These are phyloP conservation scores for Tetrapedia diversipes DNA, from an alignment of 2,888 invertebrate genomes.

Conservation along the genomic window DNA sequence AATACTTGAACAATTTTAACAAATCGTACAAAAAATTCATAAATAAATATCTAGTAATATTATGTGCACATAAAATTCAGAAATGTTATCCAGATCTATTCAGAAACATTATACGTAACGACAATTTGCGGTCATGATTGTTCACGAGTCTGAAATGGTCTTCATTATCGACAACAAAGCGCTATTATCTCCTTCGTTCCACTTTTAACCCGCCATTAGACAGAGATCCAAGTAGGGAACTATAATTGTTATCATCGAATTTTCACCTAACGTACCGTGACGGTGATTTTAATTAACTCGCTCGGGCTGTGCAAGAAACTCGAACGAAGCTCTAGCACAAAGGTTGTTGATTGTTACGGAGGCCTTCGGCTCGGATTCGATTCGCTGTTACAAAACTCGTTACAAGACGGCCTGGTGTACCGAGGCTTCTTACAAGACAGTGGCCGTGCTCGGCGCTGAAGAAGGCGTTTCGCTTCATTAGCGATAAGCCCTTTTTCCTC, in stretches of 20 bases:
- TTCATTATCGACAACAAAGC: too few relatives aligned
- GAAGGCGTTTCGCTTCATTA: constrained; percentile 79
- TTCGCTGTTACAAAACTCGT: constrained; percentile 75
- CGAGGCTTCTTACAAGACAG: constrained; percentile 71
- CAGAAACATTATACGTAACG: too few relatives aligned
- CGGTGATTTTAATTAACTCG: constrained; percentile 54
- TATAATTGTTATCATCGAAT: constrained; percentile 15
- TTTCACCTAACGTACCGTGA: constrained; percentile 11
- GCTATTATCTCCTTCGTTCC: neutral
- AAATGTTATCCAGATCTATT: too few relatives aligned
- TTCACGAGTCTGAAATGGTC: too few relatives aligned
- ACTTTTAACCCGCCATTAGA: neutral
- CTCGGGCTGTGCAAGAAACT: constrained; percentile 24
- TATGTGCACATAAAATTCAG: too few relatives aligned
- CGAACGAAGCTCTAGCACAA: constrained; percentile 52
- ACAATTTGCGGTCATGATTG: too few relatives aligned
- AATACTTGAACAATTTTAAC: too few relatives aligned
- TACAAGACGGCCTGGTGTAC: constrained; percentile 71
- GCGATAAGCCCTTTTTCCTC: constrained; percentile 73
- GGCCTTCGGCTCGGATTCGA: constrained; percentile 68
- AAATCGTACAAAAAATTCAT: too few relatives aligned
- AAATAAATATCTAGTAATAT: too few relatives aligned
- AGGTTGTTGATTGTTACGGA: constrained; percentile 63
- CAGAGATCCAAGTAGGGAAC: neutral
- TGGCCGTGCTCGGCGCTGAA: constrained; percentile 71